Evolutionary conservation across 2,888 invertebrate genomes (phyloP), one percentile per base, ranked within the genome.

Genomic region (Pardosa pseudoannulata): DNA sequence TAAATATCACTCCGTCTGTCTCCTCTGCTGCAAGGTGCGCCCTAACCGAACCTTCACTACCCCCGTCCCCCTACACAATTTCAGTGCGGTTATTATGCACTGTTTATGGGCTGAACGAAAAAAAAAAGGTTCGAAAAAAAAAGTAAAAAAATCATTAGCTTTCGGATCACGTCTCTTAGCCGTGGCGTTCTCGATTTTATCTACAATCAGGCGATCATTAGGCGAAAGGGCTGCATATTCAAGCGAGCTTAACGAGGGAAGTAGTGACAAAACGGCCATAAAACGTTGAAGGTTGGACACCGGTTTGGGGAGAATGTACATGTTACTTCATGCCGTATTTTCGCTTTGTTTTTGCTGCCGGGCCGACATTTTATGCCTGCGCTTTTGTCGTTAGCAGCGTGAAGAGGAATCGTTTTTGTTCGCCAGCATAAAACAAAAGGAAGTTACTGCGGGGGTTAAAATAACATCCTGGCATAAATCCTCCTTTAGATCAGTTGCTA

Each of bases 51-150:
- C 3, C 9, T 36, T 23, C 56, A 2, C 23, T 16, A 9, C 41
- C 56, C 3, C 56, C 11, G 23, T 3, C 56, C 7, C 11, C 5
- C 19, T 19, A 1, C 23, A 16, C 23, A 56, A 3, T 56, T 56
- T 23, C 56, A 56, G 1, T 56, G 3, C 23, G 23, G 11, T 19
- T 23, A 56, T 56, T 56, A 56, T 23, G 56, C 56, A 56, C 5
- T 23, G 56, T 16, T 56, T 56, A 56, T 56, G 56, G 56, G 36
- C 36, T 36, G 36, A 36, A 56, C n/a, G n/a, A n/a, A n/a, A n/a
- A n/a, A n/a, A n/a, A n/a, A n/a, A n/a, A 36, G 36, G 6, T 46
- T 46, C 9, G 16, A 46, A 46, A 46, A 46, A 46, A n/a, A n/a
- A n/a, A 36, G n/a, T n/a, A n/a, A 46, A 46, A 46, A 23, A 56